Conservation (phyloP, 2,797 vertebrate species). For the Vultur gryphus region DNA sequence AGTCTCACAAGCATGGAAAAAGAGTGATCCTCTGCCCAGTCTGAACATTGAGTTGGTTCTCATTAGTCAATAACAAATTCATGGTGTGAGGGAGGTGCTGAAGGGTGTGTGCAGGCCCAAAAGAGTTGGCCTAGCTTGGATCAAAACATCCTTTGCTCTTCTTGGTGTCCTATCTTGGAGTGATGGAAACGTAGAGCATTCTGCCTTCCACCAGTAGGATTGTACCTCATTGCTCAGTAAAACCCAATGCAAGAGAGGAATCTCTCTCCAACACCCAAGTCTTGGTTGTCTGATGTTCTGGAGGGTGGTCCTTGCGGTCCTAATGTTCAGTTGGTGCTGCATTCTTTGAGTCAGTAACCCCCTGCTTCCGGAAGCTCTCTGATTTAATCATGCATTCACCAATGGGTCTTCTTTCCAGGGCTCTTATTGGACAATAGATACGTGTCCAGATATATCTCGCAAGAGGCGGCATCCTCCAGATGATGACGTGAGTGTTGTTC, state of each 20-base stretch:
- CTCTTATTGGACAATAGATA: slow-evolving; percentile 98
- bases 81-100: background rate
- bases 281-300: background rate
- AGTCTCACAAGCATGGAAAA: background rate
- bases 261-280: background rate
- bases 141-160: background rate
- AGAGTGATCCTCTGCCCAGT: background rate
- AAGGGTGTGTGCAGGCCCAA: background rate
- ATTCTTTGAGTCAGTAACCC: background rate
- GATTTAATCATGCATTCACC: background rate
- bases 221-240: background rate
- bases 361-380: background rate
- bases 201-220: background rate
- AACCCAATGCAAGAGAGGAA: background rate
- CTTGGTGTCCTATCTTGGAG: background rate
- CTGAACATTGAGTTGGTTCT: background rate
- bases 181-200: background rate
- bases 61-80: background rate
- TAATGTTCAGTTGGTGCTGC: background rate
- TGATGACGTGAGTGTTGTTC: slow-evolving; percentile 74
- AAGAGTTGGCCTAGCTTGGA: background rate
- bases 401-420: slow-evolving; percentile 78
- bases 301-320: background rate
- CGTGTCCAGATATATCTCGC: slow-evolving; percentile 79
- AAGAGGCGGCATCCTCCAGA: slow-evolving; percentile 81